Percentiles rank a stretch among this genome's conserved stretches.
phyloP scores from a whole-genome alignment of 1,140 invertebrate genomes.

The Eriosoma lanigerum region DNA sequence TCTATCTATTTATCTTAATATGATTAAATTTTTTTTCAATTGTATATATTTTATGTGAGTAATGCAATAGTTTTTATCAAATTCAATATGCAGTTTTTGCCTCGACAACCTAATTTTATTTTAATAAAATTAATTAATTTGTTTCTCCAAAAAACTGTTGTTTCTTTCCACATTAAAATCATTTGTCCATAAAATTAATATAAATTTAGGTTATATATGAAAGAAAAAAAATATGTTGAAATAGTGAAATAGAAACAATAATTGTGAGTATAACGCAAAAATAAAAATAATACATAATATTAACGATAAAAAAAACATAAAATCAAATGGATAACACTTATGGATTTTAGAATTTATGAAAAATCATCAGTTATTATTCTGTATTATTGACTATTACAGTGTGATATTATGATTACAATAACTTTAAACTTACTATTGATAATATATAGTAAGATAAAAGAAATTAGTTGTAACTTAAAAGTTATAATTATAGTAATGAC shows the following conservation, averaged over 20 bases:
- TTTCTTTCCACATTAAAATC: background rate
- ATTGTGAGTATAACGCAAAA: too few species aligned
- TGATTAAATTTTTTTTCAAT: background rate
- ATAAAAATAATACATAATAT: too few species aligned
- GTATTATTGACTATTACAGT: too few species aligned
- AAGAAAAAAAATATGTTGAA: background rate
- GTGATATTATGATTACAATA: too few species aligned
- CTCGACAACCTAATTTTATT: background rate
- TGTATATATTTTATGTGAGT: background rate
- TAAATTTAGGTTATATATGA: background rate
- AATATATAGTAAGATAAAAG: too few species aligned
- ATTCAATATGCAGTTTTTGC: background rate
- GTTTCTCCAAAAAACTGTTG: background rate
- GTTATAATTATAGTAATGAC: too few species aligned
- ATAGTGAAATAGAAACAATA: background rate
- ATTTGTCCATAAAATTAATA: background rate
- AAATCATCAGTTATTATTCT: too few species aligned
- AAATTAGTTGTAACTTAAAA: too few species aligned
- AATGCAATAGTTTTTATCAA: background rate
- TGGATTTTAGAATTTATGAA: too few species aligned
- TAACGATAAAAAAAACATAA: too few species aligned
- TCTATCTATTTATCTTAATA: background rate
- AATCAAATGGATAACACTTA: too few species aligned
- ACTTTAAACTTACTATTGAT: too few species aligned
- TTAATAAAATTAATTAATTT: background rate